Conservation (phyloP, 2,888 invertebrate genomes). For the Athrips mouffetella region DNA sequence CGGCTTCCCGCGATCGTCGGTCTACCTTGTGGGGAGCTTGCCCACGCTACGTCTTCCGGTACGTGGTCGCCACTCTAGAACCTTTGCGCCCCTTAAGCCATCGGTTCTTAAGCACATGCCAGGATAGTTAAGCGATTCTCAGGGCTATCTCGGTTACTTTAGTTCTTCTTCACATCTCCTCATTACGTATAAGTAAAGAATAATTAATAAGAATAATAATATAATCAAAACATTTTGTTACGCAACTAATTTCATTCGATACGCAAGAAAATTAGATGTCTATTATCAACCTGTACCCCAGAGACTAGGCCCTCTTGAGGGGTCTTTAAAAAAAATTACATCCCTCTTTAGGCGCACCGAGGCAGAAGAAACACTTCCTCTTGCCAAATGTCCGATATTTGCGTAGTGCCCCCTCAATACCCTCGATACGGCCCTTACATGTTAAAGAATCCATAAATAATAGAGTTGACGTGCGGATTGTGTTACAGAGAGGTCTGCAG, state of each 20-base stretch:
- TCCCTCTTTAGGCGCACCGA: constrained; percentile 49
- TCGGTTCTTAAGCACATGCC: no score
- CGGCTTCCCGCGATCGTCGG: no score
- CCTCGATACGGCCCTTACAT: constrained; percentile 61
- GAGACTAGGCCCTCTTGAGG: background rate
- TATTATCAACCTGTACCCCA: constrained; percentile 9
- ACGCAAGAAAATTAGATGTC: constrained; percentile 5
- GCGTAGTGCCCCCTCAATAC: constrained; percentile 41
- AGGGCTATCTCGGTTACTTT: no score
- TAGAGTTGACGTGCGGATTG: constrained; percentile 76
- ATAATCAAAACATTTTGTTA: no score
- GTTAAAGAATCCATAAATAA: constrained; percentile 79
- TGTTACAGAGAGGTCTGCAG: constrained; percentile 47
- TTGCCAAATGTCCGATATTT: constrained; percentile 68
- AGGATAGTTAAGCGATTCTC: no score
- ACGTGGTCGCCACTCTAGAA: no score
- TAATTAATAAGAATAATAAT: no score
- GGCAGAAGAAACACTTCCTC: constrained; percentile 70
- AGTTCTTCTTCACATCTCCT: no score
- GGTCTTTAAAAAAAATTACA: constrained; percentile 35
- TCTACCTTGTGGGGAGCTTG: no score
- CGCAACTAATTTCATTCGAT: constrained; percentile 2
- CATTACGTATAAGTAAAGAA: no score
- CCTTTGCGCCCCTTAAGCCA: no score
- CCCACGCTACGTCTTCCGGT: no score